phyloP scores from a whole-genome alignment of 2,888 invertebrate genomes.

The Drosophila borborema region DNA sequence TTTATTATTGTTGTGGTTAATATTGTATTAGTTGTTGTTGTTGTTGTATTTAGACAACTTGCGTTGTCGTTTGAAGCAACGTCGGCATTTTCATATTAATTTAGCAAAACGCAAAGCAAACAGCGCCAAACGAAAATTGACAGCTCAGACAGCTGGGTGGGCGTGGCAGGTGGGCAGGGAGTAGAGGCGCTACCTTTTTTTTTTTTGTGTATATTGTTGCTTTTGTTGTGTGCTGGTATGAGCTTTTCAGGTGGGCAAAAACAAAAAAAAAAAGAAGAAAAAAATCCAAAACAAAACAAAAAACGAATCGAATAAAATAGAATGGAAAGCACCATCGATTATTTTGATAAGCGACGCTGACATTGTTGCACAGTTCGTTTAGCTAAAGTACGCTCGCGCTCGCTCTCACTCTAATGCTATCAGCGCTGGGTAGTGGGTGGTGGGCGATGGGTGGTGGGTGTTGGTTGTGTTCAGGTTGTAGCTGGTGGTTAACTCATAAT shows the following conservation, averaged over 20 bases:
- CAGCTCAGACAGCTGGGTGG: constrained; percentile 57
- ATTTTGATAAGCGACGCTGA: constrained; percentile 68
- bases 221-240: background rate
- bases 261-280: no score
- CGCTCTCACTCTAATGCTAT: constrained; percentile 19
- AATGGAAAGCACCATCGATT: constrained; percentile 61
- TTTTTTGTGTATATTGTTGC: background rate
- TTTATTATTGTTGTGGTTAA: background rate
- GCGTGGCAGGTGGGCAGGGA: constrained; percentile 11
- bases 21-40: background rate
- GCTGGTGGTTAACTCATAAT: constrained; percentile 45
- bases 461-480: constrained; percentile 4
- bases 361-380: constrained; percentile 47
- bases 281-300: background rate
- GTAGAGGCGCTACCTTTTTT: background rate
- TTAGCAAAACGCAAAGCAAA: constrained; percentile 63
- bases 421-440: constrained; percentile 17
- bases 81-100: constrained; percentile 62
- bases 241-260: constrained; percentile 11
- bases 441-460: constrained; percentile 25
- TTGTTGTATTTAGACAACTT: constrained; percentile 9
- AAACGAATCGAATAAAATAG: background rate
- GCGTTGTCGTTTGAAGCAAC: constrained; percentile 30
- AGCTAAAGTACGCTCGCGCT: constrained; percentile 33
- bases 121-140: constrained; percentile 72